These are phyloP conservation scores for Apocrypta bakeri DNA, from an alignment of 1,140 invertebrate species.

Conservation along the genomic window DNA sequence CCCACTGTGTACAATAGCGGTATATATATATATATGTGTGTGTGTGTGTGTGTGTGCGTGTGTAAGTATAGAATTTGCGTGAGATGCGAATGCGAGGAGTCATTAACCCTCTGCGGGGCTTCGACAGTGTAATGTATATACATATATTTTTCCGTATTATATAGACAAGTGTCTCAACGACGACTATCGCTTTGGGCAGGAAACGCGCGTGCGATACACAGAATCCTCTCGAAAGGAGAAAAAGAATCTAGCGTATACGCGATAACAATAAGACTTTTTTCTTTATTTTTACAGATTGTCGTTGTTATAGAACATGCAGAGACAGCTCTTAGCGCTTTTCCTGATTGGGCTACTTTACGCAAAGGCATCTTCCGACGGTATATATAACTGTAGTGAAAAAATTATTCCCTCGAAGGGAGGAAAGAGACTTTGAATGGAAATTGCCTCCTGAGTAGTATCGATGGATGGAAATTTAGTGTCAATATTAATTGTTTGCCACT, in stretches of 20 bases:
- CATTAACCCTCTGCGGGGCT: constrained; percentile 32
- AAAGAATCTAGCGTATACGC: not conserved
- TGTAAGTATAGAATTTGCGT: not conserved
- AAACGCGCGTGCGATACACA: not conserved
- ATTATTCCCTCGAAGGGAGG: no score
- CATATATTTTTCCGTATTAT: not conserved
- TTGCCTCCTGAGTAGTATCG: no score
- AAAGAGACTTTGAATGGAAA: no score
- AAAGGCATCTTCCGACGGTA: not conserved
- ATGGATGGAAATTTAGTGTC: no score
- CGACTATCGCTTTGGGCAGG: constrained; percentile 12
- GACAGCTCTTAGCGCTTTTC: constrained; percentile 28
- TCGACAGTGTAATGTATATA: not conserved
- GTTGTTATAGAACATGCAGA: constrained; percentile 42
- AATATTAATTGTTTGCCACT: no score
- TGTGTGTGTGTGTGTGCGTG: not conserved
- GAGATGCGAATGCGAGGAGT: constrained; percentile 9
- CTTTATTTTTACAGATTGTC: no score
- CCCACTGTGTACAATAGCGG: no score
- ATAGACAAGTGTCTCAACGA: not conserved
- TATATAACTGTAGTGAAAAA: no score
- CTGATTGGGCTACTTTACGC: constrained; percentile 12
- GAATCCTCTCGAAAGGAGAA: not conserved
- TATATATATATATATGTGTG: not conserved
- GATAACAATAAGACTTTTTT: no score